Evolutionary conservation across 2,113 vertebrate species (phyloP), one percentile per base, ranked within the genome.

Genomic region (Empidonax traillii): DNA sequence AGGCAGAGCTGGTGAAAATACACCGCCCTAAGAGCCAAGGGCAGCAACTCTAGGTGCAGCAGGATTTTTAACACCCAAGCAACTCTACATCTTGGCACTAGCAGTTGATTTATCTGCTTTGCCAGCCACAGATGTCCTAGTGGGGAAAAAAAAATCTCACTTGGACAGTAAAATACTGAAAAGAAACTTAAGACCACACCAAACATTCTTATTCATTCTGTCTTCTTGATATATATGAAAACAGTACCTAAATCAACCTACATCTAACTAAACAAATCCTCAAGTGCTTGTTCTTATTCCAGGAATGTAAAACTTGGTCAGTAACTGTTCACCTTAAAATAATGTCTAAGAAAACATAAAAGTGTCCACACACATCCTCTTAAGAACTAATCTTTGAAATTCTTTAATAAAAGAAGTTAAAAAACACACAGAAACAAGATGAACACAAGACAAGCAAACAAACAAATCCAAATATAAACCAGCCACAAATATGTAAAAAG

Each of bases 41-140:
- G 91, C 95, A 98, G 93, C 87, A 95, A 72, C 82, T 75, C 76
- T 84, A 89, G 90, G 59, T 91, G 93, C 33, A 92, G 92, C 8
- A 55, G 43, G 35, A 91, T 89, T 97, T 97, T 93, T 94, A 97
- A 96, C 90, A 96, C 66, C 79, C 65, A 86, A 85, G 63, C 44
- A 77, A 61, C 87, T 94, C 66, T 91, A 75, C 62, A 49, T 91
- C 87, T 95, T 92, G 88, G 91, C 80, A 59, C 31, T 66, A 90
- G 17, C 30, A 84, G 37, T 44, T 69, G 47, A 67, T 49, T 35
- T 62, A 75, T 74, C 80, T 85, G 68, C 68, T 93, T 79, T 92
- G 41, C 75, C 80, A 85, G 69, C 52, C 62, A 62, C 6, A 17
- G 43, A 90, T 41, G 28, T 41, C 94, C 94, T n/a, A 73, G 3